Conservation (phyloP, 2,797 vertebrate genomes). For the Falco naumanni region DNA sequence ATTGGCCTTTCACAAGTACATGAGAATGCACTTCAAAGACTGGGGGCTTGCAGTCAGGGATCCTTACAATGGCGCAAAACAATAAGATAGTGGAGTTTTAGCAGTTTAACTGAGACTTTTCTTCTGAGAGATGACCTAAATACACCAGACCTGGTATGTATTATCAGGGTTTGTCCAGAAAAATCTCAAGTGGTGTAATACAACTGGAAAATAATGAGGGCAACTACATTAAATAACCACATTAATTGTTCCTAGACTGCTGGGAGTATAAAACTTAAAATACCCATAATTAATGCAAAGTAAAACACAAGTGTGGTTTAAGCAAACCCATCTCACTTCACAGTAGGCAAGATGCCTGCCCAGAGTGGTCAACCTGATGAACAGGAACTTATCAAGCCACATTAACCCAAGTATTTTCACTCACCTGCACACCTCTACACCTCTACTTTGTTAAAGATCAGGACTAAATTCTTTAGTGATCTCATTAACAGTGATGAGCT, state of each 20-base stretch:
- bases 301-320: not conserved
- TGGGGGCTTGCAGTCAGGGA: not conserved
- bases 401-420: not conserved
- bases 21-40: not conserved
- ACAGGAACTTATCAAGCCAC: not conserved
- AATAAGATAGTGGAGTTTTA: not conserved
- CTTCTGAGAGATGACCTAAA: not conserved
- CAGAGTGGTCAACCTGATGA: not conserved
- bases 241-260: not conserved
- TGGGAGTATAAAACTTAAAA: not conserved
- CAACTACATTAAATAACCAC: not conserved
- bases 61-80: not conserved
- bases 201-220: not conserved
- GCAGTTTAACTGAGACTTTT: not conserved
- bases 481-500: not conserved
- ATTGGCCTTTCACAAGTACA: not conserved
- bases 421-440: not conserved
- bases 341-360: not conserved
- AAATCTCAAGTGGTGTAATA: not conserved
- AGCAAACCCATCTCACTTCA: not conserved
- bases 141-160: not conserved
- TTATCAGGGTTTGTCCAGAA: not conserved
- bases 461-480: not conserved
- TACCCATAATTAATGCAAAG: not conserved
- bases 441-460: not conserved